Evolutionary conservation across 2,888 invertebrate species (phyloP), one percentile per base, ranked within the genome.

Genomic region (Eubasilissa splendida): DNA sequence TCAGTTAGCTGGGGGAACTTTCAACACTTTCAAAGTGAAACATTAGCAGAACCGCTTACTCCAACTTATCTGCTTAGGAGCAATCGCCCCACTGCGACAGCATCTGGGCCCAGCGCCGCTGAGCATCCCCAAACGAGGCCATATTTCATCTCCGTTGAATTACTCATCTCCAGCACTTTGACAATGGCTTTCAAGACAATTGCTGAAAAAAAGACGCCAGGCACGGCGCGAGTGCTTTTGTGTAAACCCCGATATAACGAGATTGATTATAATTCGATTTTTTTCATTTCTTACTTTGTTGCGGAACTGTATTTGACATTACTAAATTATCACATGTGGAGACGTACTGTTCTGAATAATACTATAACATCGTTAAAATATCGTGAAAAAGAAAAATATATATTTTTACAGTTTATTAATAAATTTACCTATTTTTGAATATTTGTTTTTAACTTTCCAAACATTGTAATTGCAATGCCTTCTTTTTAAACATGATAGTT

Each of bases 71-170:
- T 68, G 68, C 68, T 50, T 50, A 14, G 14, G 68, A 68, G 52
- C 33, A 50, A 68, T 68, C 68, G 50, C 68, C 68, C 10, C 31
- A n/a, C 68, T 68, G 50, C 14, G 68, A 50, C 14, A 68, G 50
- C 68, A 68, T 33, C 68, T 68, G 68, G 56, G 65, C n/a, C 65
- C 76, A 52, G 68, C 66, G 52, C n/a, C 54, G 65, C n/a, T 53
- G 65, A 52, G 68, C 66, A 22, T 11, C 54, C 76, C 54, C 8
- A 33, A 22, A 33, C 63, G 42, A 63, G 42, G 33, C 42, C 63
- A n/a, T 63, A 63, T 33, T n/a, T 63, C 63, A 63, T 63, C 63
- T 31, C 42, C 31, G 63, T 11, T 12, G 63, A 63, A 63, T 33
- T 33, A 63, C 63, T 63, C 63, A 63, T 63, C 63, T 63, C 63